Conservation (phyloP, 2,888 invertebrate species). For the Meandrusa payeni region DNA sequence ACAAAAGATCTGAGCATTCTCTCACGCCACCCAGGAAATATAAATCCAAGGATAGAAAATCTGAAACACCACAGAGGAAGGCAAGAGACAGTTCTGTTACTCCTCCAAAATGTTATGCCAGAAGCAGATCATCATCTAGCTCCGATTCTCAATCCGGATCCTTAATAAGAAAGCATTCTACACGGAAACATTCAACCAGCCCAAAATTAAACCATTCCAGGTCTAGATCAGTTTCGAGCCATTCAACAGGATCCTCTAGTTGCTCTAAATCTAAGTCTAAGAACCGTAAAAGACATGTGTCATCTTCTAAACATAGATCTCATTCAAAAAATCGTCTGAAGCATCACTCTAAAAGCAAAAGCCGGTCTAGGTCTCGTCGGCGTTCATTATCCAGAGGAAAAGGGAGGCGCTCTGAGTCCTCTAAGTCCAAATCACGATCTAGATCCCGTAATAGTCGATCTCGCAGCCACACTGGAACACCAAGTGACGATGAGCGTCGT, state of each 20-base stretch:
- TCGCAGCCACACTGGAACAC: conserved; percentile 45
- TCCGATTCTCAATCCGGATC: conserved; percentile 54
- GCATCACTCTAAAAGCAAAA: conserved; percentile 39
- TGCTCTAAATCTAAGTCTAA: conserved; percentile 44
- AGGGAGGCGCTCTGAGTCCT: conserved; percentile 38
- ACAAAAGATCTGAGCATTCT: conserved; percentile 42
- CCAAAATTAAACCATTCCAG: conserved; percentile 39
- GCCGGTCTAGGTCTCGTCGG: conserved; percentile 32
- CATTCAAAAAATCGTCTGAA: conserved; percentile 48
- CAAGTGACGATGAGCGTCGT: conserved; percentile 63
- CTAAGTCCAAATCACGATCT: conserved; percentile 51
- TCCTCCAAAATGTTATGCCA: conserved; percentile 65
- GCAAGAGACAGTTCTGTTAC: conserved; percentile 58
- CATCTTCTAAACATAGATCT: conserved; percentile 42
- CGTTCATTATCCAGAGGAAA: conserved; percentile 34
- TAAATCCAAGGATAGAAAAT: conserved; percentile 44
- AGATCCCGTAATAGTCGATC: conserved; percentile 45
- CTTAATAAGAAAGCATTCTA: conserved; percentile 41
- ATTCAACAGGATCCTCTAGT: conserved; percentile 43
- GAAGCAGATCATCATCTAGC: conserved; percentile 49
- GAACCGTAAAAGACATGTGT: conserved; percentile 39
- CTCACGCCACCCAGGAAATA: conserved; percentile 45
- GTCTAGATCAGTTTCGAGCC: conserved; percentile 38
- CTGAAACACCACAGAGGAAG: conserved; percentile 44
- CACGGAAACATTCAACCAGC: conserved; percentile 36